A percentile compares a stretch with the other conserved stretches of the same genome.
These are phyloP conservation scores for Pelochelys cantorii DNA, from an alignment of 2,797 vertebrate genomes.

Conservation along the genomic window DNA sequence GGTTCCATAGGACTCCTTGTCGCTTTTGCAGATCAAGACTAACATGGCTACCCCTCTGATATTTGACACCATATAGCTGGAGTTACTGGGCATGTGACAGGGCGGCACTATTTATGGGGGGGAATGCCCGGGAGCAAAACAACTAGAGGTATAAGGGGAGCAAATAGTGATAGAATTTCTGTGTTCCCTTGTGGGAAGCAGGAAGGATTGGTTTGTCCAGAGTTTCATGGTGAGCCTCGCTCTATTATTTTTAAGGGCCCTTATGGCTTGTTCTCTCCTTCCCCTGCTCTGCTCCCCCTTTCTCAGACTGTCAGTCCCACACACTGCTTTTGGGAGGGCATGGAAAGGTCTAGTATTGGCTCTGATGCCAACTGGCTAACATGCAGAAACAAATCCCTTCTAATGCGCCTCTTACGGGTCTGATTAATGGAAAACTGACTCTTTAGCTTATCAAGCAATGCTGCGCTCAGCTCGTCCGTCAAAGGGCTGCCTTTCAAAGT, in stretches of 20 bases:
- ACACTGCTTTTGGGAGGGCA: background rate
- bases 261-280: background rate
- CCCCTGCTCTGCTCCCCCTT: background rate
- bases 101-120: background rate
- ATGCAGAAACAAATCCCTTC: background rate
- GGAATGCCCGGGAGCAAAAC: background rate
- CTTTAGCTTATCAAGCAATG: rapidly evolving
- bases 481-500: background rate
- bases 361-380: background rate
- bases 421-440: background rate
- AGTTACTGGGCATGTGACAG: rapidly evolving
- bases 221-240: background rate
- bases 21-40: no score
- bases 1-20: no score
- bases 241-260: no score
- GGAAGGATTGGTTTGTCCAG: background rate
- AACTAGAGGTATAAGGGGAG: background rate
- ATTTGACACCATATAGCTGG: background rate
- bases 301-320: background rate
- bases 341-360: background rate
- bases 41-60: no score
- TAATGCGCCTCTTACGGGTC: background rate
- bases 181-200: background rate
- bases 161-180: background rate
- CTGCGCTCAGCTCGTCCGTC: background rate